Evolutionary conservation across 2,113 vertebrate species (phyloP).

Genomic region (Bettongia penicillata): DNA sequence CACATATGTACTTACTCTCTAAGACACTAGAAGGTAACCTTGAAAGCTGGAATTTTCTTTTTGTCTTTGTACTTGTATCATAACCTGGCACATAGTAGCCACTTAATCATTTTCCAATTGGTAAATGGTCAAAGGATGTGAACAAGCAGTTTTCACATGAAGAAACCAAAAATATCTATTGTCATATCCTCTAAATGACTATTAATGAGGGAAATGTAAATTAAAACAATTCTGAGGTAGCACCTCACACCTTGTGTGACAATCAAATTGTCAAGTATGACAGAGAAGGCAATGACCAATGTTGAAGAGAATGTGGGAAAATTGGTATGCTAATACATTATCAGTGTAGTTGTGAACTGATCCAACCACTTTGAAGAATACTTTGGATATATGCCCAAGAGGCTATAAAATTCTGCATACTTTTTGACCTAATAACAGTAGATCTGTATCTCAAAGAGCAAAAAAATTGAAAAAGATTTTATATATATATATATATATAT

Average conservation of each 20-base stretch:
- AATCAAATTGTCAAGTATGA: neutral
- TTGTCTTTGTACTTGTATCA: neutral
- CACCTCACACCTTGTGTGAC: neutral
- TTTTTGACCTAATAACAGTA: neutral
- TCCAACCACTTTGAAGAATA: neutral
- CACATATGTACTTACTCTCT: neutral
- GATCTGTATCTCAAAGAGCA: neutral
- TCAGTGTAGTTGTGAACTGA: neutral
- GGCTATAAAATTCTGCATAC: neutral
- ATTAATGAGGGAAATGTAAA: neutral
- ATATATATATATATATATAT: neutral
- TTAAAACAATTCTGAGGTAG: neutral
- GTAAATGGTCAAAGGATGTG: neutral
- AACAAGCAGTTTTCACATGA: neutral
- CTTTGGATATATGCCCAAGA: neutral
- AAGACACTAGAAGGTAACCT: neutral
- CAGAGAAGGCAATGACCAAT: neutral
- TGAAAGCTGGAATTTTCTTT: neutral
- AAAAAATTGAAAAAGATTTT: neutral
- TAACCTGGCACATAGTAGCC: neutral
- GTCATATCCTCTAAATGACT: neutral
- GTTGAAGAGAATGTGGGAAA: neutral
- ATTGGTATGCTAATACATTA: neutral
- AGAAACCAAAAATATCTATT: neutral
- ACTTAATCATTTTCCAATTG: neutral